Evolutionary conservation across 2,113 vertebrate genomes (phyloP).

Genomic region (Ctenodactylus gundi): DNA sequence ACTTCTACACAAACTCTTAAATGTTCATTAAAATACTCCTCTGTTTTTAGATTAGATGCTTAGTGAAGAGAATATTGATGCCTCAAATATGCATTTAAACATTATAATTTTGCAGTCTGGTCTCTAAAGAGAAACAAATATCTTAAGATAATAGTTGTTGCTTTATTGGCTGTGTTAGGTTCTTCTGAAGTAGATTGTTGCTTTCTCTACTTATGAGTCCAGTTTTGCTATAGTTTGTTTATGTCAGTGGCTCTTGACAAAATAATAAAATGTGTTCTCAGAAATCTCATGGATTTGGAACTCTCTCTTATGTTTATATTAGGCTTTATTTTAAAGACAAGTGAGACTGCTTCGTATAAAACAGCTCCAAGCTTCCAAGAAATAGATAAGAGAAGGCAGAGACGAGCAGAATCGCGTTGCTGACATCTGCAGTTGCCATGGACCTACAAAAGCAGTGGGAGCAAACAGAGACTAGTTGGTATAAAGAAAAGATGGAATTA

Average conservation of each 20-base stretch:
- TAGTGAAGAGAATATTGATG: conserved; percentile 4
- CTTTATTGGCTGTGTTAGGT: conserved; percentile 8
- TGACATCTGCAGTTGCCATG: conserved; percentile 87
- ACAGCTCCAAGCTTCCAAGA: conserved; percentile 77
- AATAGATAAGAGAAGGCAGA: conserved; percentile 81
- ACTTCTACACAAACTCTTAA: neutral
- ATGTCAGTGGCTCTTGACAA: neutral
- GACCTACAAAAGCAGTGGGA: conserved; percentile 91
- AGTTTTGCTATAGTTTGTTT: conserved; percentile 24
- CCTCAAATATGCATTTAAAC: neutral
- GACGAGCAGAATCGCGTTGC: conserved; percentile 84
- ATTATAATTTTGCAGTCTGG: conserved; percentile 39
- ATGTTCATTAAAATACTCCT: neutral
- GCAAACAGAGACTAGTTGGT: conserved; percentile 90
- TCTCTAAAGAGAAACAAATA: neutral
- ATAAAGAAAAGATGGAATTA: conserved; percentile 92
- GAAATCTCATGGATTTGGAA: conserved; percentile 43
- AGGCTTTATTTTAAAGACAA: conserved; percentile 74
- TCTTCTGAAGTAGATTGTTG: neutral
- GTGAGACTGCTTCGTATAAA: conserved; percentile 77
- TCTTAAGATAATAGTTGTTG: neutral
- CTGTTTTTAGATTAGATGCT: conserved; percentile 10
- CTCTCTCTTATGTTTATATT: conserved; percentile 61
- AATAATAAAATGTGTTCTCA: conserved; percentile 47
- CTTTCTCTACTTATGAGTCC: conserved; percentile 22